Base-by-base conservation (phyloP, 2,888 invertebrate species). In the Coecobrya sp. region DNA sequence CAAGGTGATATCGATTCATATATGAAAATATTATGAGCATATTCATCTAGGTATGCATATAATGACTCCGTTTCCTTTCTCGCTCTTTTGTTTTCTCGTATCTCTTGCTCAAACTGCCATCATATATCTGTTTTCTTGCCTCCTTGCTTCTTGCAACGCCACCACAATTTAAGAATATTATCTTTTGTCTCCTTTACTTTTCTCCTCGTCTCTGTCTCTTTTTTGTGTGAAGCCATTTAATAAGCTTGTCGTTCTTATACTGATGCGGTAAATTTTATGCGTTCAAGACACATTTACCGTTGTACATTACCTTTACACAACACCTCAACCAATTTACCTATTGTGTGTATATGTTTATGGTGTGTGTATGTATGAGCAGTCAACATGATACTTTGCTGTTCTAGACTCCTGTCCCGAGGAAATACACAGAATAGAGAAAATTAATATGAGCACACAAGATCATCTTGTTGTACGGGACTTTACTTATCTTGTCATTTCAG, bases 1-100 rank as follows among this genome's bases (percentile, higher is more conserved):
- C n/a, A 68, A 85, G 85, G 27, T 76, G 86, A 68, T 91, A 91
- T 91, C 86, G 85, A 86, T 91, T 91, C 65, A 52, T 79, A 68
- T 91, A 79, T 36, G 79, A 79, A 49, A 52, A 52, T 79, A 19
- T 3, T 49, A 49, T 49, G 81, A 55, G 16, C 76, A 10, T 59
- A 59, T 30, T 81, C 7, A 36, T 59, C 19, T 52, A 76, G 13
- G 10, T 79, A 52, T 79, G 79, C 27, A 73, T 73, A 73, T 73
- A 73, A 73, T 42, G 42, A n/a, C 11, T 30, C 11, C n/a, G 27
- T 55, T 85, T 49, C n/a, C 25, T 85, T 27, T 4, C 68, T 81
- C 30, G 10, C 45, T 49, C 49, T 45, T 27, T 42, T 13, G 25
- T 52, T 27, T 70, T 59, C 82, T 82, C 82, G 10, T 49, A 36